Evolutionary conservation across 2,888 invertebrate species (phyloP), one percentile per base, ranked within the genome.

Genomic region (Cerastoderma edule): DNA sequence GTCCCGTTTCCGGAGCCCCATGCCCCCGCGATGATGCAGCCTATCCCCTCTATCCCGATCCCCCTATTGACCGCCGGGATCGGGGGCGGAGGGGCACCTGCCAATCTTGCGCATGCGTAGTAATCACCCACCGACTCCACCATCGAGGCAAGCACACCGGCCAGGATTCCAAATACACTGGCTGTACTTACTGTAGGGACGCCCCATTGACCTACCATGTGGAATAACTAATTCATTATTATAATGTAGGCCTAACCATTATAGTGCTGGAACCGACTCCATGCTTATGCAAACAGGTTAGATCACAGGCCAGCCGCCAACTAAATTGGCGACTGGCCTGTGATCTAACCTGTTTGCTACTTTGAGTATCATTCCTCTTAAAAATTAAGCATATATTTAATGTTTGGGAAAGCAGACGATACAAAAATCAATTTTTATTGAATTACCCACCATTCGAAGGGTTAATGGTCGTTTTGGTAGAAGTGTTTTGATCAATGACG

Each of bases 1-100:
- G 97, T 96, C 0, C 97, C 97, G 88, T 96, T 96, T 1, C 96
- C 97, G 33, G 96, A 95, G 13, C 97, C 97, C 95, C 96, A 96
- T 1, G 97, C 94, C 0, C 97, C 97, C 0, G 96, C 96, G 54
- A 97, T 93, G 71, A 97, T 93, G 0, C 96, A 96, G n/a, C 96
- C 96, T 0, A 97, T 92, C 0, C 97, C 97, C 92, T 97, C 97
- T 0, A 96, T 95, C 44, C 95, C 79, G 13, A 79, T 95, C 0
- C 97, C 97, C 63, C 97, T 94, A 93, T 97, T 97, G 86, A 97
- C 96, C 0, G 97, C 97, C 91, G 96, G 96, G 3, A 96, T 93
- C 0, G 97, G 97, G 0, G 97, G 97, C 0, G 96, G 95, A 0
- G 96, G 95, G 0, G 96, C 96, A 35, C 95, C 96, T 33, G 93